A percentile compares a stretch with the other conserved stretches of the same genome.
phyloP scores from a whole-genome alignment of 2,113 vertebrate species.

The Caracal caracal region DNA sequence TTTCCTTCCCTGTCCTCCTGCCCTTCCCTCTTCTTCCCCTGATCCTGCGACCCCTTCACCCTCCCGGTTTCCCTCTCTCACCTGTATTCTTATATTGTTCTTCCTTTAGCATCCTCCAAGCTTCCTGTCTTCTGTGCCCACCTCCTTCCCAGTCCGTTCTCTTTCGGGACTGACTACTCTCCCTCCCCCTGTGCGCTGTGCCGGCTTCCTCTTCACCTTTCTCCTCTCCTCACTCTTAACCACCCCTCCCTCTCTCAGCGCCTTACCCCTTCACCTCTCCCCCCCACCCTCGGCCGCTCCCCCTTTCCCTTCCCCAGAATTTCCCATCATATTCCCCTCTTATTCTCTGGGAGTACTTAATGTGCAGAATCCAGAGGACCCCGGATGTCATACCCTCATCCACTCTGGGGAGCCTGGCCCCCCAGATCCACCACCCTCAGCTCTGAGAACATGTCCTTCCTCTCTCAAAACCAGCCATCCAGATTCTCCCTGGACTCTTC shows the following conservation, averaged over 20 bases:
- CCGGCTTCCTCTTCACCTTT: neutral
- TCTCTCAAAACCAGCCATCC: neutral
- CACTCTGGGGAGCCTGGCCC: neutral
- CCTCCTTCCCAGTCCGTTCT: neutral
- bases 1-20: neutral
- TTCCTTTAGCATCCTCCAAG: neutral
- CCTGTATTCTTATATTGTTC: neutral
- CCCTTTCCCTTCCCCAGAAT: neutral
- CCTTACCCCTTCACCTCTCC: neutral
- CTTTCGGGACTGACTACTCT: neutral
- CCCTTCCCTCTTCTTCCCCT: neutral
- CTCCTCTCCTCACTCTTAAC: neutral
- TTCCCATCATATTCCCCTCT: neutral
- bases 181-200: neutral
- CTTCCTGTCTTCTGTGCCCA: neutral
- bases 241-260: neutral
- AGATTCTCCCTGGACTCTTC: neutral
- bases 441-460: neutral
- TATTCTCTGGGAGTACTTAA: neutral
- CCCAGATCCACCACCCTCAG: neutral
- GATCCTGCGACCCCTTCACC: neutral
- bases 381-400: neutral
- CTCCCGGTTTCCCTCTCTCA: neutral
- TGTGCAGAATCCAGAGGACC: neutral
- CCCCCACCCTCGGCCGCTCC: neutral